Percentiles rank a stretch among this genome's conserved stretches.
phyloP scores from a whole-genome alignment of 2,797 vertebrate species.

The Selene dorsalis region DNA sequence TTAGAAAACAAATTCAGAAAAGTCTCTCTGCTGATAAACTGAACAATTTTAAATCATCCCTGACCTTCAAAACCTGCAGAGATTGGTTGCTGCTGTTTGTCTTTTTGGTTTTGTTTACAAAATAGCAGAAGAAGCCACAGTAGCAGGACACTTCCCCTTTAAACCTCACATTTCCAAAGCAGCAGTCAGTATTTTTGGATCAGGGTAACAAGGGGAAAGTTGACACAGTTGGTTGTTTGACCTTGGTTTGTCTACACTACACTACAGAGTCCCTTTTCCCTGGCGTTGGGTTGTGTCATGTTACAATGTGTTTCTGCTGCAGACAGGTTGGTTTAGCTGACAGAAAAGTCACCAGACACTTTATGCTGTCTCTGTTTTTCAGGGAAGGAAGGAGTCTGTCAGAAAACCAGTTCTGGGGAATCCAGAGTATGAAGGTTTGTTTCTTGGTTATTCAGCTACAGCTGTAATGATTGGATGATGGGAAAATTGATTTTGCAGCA shows the following conservation, averaged over 20 bases:
- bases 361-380: neutral
- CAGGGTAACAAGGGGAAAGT: conserved; percentile 42
- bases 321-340: neutral
- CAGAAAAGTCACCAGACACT: neutral
- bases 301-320: neutral
- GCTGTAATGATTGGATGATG: neutral
- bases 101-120: neutral
- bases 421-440: neutral
- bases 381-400: neutral
- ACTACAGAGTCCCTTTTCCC: neutral
- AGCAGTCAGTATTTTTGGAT: conserved; percentile 57
- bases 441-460: neutral
- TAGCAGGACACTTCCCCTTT: neutral
- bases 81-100: conserved; percentile 15
- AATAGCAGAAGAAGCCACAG: conserved; percentile 18
- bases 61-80: conserved; percentile 33
- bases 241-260: neutral
- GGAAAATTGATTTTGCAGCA: neutral
- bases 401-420: neutral
- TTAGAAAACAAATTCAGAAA: neutral
- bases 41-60: neutral
- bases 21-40: fast-evolving
- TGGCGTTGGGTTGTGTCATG: neutral
- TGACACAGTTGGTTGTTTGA: conserved; percentile 31
- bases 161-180: conserved; percentile 15